phyloP scores from a whole-genome alignment of 2,113 vertebrate species.

The Vidua macroura region DNA sequence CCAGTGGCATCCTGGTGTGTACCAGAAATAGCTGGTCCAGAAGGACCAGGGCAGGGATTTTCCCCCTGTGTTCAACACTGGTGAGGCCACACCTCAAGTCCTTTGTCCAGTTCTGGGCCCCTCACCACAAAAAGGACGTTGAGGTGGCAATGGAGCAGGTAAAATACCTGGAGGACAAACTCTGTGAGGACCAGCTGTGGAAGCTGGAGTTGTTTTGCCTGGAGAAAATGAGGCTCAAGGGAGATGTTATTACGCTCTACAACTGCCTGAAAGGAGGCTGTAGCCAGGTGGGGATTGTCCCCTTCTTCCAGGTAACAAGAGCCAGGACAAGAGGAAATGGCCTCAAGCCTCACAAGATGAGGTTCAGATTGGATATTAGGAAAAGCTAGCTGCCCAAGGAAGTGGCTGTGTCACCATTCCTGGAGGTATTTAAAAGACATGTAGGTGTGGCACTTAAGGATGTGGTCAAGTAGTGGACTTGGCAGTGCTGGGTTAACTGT shows the following conservation, averaged over 20 bases:
- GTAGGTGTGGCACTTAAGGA: neutral
- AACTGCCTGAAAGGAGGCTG: neutral
- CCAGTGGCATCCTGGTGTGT: neutral
- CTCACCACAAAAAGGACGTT: neutral
- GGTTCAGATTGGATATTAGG: neutral
- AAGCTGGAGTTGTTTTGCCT: neutral
- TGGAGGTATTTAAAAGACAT: neutral
- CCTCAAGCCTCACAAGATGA: neutral
- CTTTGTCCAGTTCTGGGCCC: neutral
- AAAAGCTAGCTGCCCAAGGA: neutral
- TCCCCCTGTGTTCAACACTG: accelerated
- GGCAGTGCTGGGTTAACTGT: neutral
- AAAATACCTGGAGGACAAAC: neutral
- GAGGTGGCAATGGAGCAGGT: neutral
- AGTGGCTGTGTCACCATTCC: neutral
- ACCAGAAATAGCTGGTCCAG: neutral
- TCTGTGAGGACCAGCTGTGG: neutral
- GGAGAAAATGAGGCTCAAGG: neutral
- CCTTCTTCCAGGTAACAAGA: neutral
- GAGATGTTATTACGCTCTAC: no score
- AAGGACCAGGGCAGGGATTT: neutral
- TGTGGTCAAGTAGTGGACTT: neutral
- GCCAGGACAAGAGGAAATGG: neutral
- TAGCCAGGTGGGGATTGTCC: neutral
- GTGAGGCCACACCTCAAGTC: accelerated